These are phyloP conservation scores for Saxidomus purpurata DNA, from an alignment of 1,140 invertebrate species.

Conservation along the genomic window DNA sequence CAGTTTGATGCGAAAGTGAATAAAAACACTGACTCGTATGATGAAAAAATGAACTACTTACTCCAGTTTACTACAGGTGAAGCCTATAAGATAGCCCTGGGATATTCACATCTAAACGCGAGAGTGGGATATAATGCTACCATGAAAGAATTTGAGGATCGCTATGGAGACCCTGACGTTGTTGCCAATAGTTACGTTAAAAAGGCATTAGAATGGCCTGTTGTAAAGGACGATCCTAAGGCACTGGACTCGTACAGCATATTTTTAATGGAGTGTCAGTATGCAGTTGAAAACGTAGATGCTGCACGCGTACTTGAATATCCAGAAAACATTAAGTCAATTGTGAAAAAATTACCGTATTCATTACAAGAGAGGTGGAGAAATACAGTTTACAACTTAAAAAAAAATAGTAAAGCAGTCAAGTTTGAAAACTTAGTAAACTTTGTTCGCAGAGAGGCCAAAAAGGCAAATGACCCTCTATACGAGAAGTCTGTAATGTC, in stretches of 20 bases:
- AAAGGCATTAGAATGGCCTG: constrained; percentile 63
- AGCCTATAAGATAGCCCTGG: not conserved
- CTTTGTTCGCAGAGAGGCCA: too few relatives aligned
- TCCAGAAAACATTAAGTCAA: not conserved
- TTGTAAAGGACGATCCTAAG: constrained; percentile 52
- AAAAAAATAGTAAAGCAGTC: too few relatives aligned
- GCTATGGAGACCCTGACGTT: constrained; percentile 59
- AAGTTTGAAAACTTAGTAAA: too few relatives aligned
- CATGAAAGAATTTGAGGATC: constrained; percentile 53
- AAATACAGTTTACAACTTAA: too few relatives aligned
- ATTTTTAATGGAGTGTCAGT: too few relatives aligned
- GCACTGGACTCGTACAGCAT: not conserved
- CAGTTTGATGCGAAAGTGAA: constrained; percentile 19
- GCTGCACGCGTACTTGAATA: constrained; percentile 15
- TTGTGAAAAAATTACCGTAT: constrained; percentile 2
- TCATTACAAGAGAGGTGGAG: not conserved
- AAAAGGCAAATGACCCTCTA: too few relatives aligned
- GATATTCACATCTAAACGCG: constrained; percentile 19
- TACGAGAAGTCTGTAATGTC: too few relatives aligned
- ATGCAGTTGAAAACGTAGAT: too few relatives aligned
- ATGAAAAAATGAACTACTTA: constrained; percentile 9
- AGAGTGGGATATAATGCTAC: constrained; percentile 38
- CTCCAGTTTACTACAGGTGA: not conserved
- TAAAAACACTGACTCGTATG: constrained; percentile 36
- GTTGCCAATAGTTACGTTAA: constrained; percentile 61